Conservation (phyloP, 2,888 invertebrate genomes). For the Pristionchus maxplancki region DNA sequence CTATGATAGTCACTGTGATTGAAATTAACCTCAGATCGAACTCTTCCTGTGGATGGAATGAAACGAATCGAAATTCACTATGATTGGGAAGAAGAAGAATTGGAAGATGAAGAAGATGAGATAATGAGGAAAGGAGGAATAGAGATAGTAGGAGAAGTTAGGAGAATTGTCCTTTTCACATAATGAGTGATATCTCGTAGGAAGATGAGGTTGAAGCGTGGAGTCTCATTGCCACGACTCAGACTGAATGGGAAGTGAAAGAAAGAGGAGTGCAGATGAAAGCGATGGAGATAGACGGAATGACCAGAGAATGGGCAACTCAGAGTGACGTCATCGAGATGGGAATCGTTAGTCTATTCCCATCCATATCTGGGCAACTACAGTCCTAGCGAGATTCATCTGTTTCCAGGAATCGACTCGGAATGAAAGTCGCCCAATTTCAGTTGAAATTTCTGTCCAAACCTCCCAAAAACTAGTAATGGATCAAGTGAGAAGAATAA, state of each 20-base stretch:
- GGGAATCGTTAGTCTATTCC: not conserved
- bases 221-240: not conserved
- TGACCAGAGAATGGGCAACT: not conserved
- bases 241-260: not conserved
- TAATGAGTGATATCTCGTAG: not conserved
- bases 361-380: no score
- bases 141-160: not conserved
- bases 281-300: not conserved
- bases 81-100: conserved; percentile 28
- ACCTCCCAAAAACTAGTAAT: not conserved
- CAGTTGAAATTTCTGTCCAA: not conserved
- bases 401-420: not conserved
- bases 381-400: not conserved
- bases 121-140: not conserved
- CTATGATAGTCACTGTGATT: not conserved
- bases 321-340: not conserved
- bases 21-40: not conserved
- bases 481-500: not conserved
- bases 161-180: no score
- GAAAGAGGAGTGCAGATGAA: not conserved
- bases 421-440: not conserved
- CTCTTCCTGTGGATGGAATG: not conserved
- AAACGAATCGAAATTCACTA: conserved; percentile 22
- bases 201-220: not conserved
- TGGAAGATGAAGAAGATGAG: conserved; percentile 26